phyloP scores from a whole-genome alignment of 2,797 vertebrate species.

The Uromys caudimaculatus region DNA sequence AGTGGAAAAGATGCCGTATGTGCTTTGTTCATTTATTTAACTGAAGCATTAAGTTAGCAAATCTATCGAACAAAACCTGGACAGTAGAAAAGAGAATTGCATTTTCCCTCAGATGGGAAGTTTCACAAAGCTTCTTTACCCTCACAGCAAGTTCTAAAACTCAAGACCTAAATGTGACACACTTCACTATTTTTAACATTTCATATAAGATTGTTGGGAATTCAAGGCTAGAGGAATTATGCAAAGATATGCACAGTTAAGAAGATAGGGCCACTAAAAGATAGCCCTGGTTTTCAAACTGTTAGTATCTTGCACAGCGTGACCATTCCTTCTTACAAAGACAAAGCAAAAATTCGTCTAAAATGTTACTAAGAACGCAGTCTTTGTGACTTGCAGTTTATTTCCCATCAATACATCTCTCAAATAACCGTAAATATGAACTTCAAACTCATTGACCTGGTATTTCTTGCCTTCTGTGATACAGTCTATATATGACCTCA shows the following conservation, averaged over 20 bases:
- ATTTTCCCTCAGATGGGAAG: background rate
- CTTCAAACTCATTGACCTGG: constrained; percentile 50
- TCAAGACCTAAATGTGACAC: constrained; percentile 12
- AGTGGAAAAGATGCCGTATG: constrained; percentile 9
- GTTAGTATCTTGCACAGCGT: constrained; percentile 13
- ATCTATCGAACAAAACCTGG: constrained; percentile 57
- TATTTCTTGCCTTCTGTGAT: constrained; percentile 45
- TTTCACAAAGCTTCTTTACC: background rate
- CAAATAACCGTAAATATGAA: background rate
- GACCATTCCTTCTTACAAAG: constrained; percentile 22
- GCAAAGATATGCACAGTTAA: background rate
- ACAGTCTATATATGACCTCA: constrained; percentile 38
- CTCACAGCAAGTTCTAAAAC: constrained; percentile 8
- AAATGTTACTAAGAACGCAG: constrained; percentile 19
- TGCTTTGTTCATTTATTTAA: constrained; percentile 4
- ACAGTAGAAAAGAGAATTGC: background rate
- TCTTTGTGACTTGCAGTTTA: constrained; percentile 1
- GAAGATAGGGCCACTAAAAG: background rate
- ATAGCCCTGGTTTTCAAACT: background rate
- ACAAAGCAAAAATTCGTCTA: constrained; percentile 18
- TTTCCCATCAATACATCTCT: background rate
- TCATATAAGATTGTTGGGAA: background rate
- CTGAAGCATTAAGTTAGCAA: constrained; percentile 40
- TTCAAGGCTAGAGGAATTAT: background rate
- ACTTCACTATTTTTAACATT: background rate